Base-by-base conservation (phyloP, 2,888 invertebrate species). In the Pachymerium ferrugineum region DNA sequence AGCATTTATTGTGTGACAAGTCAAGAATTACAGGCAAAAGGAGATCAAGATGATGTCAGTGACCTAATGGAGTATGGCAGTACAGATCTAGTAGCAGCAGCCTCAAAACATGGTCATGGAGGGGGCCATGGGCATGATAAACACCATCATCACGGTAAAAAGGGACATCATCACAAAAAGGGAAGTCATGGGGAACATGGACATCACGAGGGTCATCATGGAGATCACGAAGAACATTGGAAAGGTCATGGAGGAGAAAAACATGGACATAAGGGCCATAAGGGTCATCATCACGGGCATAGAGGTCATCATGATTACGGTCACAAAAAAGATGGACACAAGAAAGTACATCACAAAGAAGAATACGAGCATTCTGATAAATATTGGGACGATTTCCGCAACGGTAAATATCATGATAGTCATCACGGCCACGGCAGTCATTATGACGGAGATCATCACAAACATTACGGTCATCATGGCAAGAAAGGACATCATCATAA, bases 301-400 rank as follows among this genome's bases (percentile, higher is more conserved):
- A 92, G 93, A 81, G 91, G 90, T 12, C 90, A 89, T 67, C 88
- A 90, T 79, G 89, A 89, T 76, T 86, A 88, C 78, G 93, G 93
- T 0, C 88, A 90, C 91, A 82, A 91, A 81, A 90, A 89, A 87
- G 89, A 89, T 76, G 90, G 90, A 42, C 88, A 91, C 76, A 83
- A 84, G 54, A 88, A 86, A 16, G 73, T 71, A 1, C 73, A 76
- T 6, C 86, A 87, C 80, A 84, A 85, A 62, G 85, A 85, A 22
- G 86, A 87, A 76, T 84, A 86, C 77, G 88, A 88, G 0, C 82
- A 86, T 42, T 85, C 87, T 12, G 85, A 84, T 31, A 86, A 87
- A 74, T 88, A 85, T 76, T 75, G 75, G 71, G 76, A 76, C 74
- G 75, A 76, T 54, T 70, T 29, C 69, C 62, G 72, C 33, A 76